phyloP scores from a whole-genome alignment of 1,140 invertebrate genomes.

The Drosophila busckii region DNA sequence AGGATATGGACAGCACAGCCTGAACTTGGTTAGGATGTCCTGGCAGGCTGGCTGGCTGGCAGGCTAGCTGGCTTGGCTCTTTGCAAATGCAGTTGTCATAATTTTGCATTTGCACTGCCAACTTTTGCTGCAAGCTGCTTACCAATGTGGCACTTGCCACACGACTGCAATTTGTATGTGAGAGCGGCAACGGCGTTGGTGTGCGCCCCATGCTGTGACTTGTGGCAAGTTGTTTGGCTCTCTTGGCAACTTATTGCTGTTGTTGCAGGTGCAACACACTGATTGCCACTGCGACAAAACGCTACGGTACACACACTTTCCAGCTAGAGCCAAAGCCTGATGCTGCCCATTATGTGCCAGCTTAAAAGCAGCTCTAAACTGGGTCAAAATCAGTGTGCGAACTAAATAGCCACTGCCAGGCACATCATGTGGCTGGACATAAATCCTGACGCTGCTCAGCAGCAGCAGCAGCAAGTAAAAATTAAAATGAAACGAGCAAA shows the following conservation, averaged over 20 bases:
- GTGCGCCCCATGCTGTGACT: slow-evolving; percentile 71
- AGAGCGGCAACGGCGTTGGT: slow-evolving; percentile 30
- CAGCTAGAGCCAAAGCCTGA: slow-evolving; percentile 30
- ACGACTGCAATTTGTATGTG: slow-evolving; percentile 62
- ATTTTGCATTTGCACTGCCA: slow-evolving; percentile 66
- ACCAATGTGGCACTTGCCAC: slow-evolving; percentile 15
- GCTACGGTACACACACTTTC: slow-evolving; percentile 23
- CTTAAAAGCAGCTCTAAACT: slow-evolving; percentile 50
- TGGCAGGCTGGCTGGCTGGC: not conserved
- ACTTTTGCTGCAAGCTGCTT: not conserved
- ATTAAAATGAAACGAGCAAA: too few relatives aligned
- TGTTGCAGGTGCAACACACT: slow-evolving; percentile 12
- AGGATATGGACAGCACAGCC: slow-evolving; percentile 2
- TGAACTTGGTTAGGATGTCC: slow-evolving; percentile 12
- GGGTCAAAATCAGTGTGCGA: slow-evolving; percentile 61
- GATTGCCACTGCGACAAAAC: not conserved
- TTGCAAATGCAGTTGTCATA: slow-evolving; percentile 75
- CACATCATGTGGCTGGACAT: slow-evolving; percentile 33
- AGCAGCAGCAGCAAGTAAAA: too few relatives aligned
- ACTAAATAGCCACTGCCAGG: slow-evolving; percentile 58
- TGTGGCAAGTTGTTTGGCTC: slow-evolving; percentile 64
- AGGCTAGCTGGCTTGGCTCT: slow-evolving; percentile 42
- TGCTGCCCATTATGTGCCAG: slow-evolving; percentile 63
- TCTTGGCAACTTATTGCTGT: slow-evolving; percentile 39
- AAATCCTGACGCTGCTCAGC: slow-evolving; percentile 68